Percentiles rank a stretch among this genome's conserved stretches.
phyloP scores from a whole-genome alignment of 2,888 invertebrate species.

The Megalurothrips usitatus region DNA sequence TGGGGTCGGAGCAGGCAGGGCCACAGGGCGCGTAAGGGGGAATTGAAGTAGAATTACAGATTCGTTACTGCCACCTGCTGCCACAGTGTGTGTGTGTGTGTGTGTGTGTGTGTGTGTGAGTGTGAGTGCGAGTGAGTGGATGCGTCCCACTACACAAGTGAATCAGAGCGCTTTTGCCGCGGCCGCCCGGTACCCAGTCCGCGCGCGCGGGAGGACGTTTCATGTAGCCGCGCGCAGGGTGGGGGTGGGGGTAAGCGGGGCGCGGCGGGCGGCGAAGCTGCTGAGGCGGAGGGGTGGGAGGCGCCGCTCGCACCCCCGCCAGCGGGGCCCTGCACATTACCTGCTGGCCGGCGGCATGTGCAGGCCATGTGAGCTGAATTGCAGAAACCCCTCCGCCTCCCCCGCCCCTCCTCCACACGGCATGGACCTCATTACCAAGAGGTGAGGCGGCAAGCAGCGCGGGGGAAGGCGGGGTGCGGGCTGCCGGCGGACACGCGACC shows the following conservation, averaged over 20 bases:
- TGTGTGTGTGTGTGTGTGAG: conserved; percentile 15
- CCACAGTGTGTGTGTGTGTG: neutral
- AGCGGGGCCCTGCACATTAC: neutral
- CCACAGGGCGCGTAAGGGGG: neutral
- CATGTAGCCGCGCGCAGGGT: too few species aligned
- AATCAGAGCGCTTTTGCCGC: neutral
- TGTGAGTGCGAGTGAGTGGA: neutral
- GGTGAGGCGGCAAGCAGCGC: too few species aligned
- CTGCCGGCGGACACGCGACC: too few species aligned
- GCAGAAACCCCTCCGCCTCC: neutral
- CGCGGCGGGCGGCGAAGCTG: neutral
- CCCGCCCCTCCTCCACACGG: neutral
- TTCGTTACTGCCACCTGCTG: conserved; percentile 12
- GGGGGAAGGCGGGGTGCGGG: too few species aligned
- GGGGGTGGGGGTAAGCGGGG: neutral
- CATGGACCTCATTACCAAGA: conserved; percentile 4
- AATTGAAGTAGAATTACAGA: conserved; percentile 23
- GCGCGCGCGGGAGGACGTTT: too few species aligned
- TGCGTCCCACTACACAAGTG: neutral
- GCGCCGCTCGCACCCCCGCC: too few species aligned
- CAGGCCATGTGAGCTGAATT: conserved; percentile 2
- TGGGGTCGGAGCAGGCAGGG: neutral
- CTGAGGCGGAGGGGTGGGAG: too few species aligned
- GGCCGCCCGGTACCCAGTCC: too few species aligned
- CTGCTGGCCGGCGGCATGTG: neutral